Conservation (phyloP, 2,888 invertebrate genomes). For the Athripsodes cinereus region DNA sequence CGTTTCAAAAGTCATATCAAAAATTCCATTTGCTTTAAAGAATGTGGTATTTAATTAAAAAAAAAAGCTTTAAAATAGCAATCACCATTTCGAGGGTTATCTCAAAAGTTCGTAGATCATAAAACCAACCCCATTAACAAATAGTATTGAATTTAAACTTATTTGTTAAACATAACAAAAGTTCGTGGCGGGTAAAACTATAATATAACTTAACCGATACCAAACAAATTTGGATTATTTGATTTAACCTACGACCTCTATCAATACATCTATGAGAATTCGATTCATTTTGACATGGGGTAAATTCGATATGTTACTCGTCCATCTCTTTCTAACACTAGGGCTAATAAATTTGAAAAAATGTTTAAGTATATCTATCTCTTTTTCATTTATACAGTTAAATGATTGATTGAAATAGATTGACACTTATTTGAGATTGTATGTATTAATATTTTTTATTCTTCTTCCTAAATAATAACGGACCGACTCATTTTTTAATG, state of each 20-base stretch:
- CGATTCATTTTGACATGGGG: constrained; percentile 2
- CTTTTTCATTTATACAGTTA: constrained; percentile 6
- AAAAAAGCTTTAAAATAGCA: background rate
- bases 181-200: background rate
- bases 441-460: constrained; percentile 16
- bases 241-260: constrained; percentile 26
- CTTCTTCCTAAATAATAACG: constrained; percentile 19
- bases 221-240: constrained; percentile 25
- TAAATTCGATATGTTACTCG: background rate
- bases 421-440: constrained; percentile 25
- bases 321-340: constrained; percentile 1
- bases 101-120: constrained; percentile 12
- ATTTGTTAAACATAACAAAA: constrained; percentile 20
- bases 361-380: background rate
- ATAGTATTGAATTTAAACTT: constrained; percentile 18
- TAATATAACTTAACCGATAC: constrained; percentile 1
- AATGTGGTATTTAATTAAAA: background rate
- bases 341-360: background rate
- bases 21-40: too few relatives aligned
- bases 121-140: constrained; percentile 7
- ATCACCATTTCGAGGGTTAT: background rate
- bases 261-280: constrained; percentile 20
- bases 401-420: constrained; percentile 28
- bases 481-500: constrained; percentile 25
- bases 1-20: too few relatives aligned